Percentiles rank a stretch among this genome's conserved stretches.
These are phyloP conservation scores for Sebastes baramenuke DNA, from an alignment of 2,797 vertebrate species.

Conservation along the genomic window DNA sequence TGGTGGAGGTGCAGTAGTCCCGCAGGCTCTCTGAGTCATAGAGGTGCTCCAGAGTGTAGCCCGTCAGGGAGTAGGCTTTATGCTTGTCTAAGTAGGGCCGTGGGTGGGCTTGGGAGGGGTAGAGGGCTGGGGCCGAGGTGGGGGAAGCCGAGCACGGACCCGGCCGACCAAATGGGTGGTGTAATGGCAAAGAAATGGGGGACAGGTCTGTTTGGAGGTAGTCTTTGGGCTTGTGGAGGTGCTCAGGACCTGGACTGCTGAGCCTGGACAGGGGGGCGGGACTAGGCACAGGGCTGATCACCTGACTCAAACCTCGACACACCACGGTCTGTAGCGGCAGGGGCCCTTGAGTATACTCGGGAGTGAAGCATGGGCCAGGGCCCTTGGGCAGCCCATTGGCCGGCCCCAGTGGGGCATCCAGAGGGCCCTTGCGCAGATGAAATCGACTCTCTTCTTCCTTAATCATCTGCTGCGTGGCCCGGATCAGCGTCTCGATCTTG, in stretches of 20 bases:
- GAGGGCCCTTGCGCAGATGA: slow-evolving; percentile 84
- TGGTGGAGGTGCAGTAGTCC: slow-evolving; percentile 89
- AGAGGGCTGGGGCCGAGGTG: slow-evolving; percentile 87
- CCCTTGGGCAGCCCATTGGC: slow-evolving; percentile 90
- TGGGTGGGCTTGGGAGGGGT: slow-evolving; percentile 75
- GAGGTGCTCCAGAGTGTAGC: slow-evolving; percentile 94
- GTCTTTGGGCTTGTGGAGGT: slow-evolving; percentile 91
- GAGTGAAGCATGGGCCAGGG: slow-evolving; percentile 84
- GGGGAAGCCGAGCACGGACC: slow-evolving; percentile 71
- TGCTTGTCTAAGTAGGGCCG: slow-evolving; percentile 95
- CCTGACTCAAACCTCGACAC: slow-evolving; percentile 83
- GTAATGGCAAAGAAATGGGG: slow-evolving; percentile 85
- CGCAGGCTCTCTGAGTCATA: slow-evolving; percentile 92
- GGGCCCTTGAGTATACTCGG: slow-evolving; percentile 84
- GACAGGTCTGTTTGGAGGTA: slow-evolving; percentile 88
- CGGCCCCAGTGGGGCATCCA: slow-evolving; percentile 82
- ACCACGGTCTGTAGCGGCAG: slow-evolving; percentile 78
- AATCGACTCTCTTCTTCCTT: slow-evolving; percentile 94
- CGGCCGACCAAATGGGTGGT: slow-evolving; percentile 78
- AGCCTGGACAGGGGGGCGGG: slow-evolving; percentile 89
- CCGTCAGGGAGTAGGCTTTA: slow-evolving; percentile 89
- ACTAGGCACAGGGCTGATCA: slow-evolving; percentile 86
- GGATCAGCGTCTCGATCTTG: slow-evolving; percentile 95
- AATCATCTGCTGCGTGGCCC: slow-evolving; percentile 97
- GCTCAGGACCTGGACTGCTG: slow-evolving; percentile 89